Evolutionary conservation across 92 coral and sea anemone species (phyloP).

Genomic region (Meandrina meandrites): DNA sequence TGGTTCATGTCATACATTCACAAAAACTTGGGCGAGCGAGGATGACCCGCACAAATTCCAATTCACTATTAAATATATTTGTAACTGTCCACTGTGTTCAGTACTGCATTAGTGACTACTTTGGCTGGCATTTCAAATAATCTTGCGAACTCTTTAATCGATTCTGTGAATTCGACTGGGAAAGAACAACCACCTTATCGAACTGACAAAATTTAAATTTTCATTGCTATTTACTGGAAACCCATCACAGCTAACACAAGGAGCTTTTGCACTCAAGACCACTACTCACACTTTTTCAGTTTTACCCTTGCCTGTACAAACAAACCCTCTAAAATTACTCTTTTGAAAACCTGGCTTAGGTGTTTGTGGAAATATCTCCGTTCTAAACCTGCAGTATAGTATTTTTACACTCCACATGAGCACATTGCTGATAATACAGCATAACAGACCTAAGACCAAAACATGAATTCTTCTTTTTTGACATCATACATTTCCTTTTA

Average conservation of each 20-base stretch:
- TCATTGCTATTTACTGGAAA: not conserved
- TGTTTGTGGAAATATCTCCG: not conserved
- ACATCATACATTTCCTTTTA: too few relatives aligned
- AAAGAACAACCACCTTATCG: not conserved
- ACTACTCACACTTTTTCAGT: not conserved
- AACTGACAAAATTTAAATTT: not conserved
- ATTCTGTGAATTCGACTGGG: not conserved
- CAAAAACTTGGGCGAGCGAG: not conserved
- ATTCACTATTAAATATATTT: not conserved
- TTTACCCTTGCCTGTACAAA: not conserved
- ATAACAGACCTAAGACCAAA: too few relatives aligned
- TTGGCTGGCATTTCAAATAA: not conserved
- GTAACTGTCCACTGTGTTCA: not conserved
- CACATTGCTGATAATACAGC: too few relatives aligned
- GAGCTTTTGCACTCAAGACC: not conserved
- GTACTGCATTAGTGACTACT: not conserved
- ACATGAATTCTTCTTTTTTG: too few relatives aligned
- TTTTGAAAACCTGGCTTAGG: too few relatives aligned
- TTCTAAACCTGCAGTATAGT: too few relatives aligned
- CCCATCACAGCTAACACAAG: not conserved
- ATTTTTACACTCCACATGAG: too few relatives aligned
- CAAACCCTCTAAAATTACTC: not conserved
- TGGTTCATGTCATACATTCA: not conserved
- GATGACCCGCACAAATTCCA: not conserved
- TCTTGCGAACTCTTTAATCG: not conserved